phyloP scores from a whole-genome alignment of 2,113 vertebrate species.

The Opisthocomus hoazin region DNA sequence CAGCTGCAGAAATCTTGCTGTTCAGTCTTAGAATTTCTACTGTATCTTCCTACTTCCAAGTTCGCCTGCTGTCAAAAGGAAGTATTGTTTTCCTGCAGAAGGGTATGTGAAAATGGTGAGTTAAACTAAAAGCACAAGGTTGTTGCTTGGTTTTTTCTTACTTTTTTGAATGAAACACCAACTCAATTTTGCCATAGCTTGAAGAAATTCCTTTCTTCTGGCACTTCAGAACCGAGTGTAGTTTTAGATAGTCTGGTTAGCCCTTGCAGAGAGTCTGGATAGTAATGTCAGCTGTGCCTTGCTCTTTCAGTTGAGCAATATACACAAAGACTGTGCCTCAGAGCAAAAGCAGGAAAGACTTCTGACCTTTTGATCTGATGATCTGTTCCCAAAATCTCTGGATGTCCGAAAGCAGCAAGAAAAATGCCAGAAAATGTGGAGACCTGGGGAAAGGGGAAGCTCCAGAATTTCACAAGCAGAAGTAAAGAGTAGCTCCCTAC shows the following conservation, averaged over 20 bases:
- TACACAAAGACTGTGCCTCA: not conserved
- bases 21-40: not conserved
- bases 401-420: not conserved
- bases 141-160: not conserved
- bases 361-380: slow-evolving; percentile 36
- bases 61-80: not conserved
- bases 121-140: not conserved
- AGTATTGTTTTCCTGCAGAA: not conserved
- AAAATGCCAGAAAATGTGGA: slow-evolving; percentile 13
- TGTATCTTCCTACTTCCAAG: not conserved
- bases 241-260: not conserved
- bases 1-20: not conserved
- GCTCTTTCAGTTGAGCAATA: not conserved
- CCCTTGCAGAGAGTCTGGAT: not conserved
- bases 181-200: not conserved
- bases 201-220: not conserved
- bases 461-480: not conserved
- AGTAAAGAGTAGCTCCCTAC: not conserved
- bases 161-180: not conserved
- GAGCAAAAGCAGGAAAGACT: slow-evolving; percentile 19
- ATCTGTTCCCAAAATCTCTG: slow-evolving; percentile 25
- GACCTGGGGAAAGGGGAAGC: not conserved
- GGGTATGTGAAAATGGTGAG: not conserved
- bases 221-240: not conserved
- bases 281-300: not conserved